Conservation (phyloP, 2,797 vertebrate genomes). For the Pteronotus mesoamericanus region DNA sequence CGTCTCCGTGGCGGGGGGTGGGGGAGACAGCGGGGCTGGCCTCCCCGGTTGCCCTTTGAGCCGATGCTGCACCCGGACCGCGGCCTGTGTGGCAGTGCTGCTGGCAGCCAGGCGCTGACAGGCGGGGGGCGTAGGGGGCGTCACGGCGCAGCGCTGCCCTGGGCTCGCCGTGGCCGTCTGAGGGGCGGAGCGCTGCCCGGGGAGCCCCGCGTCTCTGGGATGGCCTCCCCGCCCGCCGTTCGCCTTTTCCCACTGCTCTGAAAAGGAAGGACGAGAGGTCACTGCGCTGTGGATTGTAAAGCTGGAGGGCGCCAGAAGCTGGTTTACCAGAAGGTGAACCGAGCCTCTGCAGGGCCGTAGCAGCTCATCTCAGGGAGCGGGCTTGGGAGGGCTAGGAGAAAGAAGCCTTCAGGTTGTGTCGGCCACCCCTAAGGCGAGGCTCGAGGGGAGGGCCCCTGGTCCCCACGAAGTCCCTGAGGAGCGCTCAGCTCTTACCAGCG, state of each 20-base stretch:
- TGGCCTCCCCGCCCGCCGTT: not conserved
- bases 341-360: too few species aligned
- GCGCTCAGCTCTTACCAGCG: too few species aligned
- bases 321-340: too few species aligned
- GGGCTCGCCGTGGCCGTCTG: too few species aligned
- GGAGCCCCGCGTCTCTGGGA: not conserved
- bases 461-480: not conserved
- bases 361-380: too few species aligned
- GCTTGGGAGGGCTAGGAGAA: not conserved
- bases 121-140: too few species aligned
- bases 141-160: too few species aligned
- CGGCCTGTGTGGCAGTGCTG: not conserved
- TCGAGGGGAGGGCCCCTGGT: not conserved
- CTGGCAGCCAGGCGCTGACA: too few species aligned
- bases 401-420: not conserved
- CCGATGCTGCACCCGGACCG: too few species aligned
- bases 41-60: not conserved
- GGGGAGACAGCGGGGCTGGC: too few species aligned
- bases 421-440: not conserved
- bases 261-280: not conserved
- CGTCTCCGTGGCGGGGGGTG: rapidly evolving
- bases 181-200: not conserved
- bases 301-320: too few species aligned
- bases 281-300: too few species aligned
- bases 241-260: not conserved